phyloP scores from a whole-genome alignment of 1,140 invertebrate species.

The Trinorchestia longiramus region DNA sequence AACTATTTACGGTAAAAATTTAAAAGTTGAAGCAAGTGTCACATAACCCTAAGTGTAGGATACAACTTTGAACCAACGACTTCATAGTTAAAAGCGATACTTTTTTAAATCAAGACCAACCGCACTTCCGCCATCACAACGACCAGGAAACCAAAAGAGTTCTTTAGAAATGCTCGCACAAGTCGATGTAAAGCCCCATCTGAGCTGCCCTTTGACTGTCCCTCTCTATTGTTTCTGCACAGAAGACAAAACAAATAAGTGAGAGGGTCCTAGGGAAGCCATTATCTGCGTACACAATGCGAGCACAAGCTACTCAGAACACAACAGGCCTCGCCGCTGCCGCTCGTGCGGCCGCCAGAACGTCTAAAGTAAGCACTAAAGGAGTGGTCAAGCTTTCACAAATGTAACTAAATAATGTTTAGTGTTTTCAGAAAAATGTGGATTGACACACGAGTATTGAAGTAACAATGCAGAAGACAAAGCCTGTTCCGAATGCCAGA shows the following conservation, averaged over 20 bases:
- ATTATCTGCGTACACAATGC: neutral
- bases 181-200: neutral
- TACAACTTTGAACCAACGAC: neutral
- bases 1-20: no score
- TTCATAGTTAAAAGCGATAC: neutral
- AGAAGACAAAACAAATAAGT: conserved; percentile 2
- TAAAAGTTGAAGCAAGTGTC: no score
- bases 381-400: neutral
- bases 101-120: neutral
- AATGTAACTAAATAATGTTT: neutral
- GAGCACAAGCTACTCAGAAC: neutral
- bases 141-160: neutral
- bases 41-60: no score
- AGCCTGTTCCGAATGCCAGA: no score
- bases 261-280: neutral
- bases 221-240: neutral
- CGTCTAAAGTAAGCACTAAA: neutral
- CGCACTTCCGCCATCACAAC: neutral
- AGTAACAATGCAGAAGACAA: no score
- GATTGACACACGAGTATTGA: no score
- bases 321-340: no score
- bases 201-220: neutral
- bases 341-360: neutral
- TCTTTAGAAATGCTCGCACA: neutral
- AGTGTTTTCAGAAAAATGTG: no score